Evolutionary conservation across 2,888 invertebrate species (phyloP).

Genomic region (Xestia c-nigrum): DNA sequence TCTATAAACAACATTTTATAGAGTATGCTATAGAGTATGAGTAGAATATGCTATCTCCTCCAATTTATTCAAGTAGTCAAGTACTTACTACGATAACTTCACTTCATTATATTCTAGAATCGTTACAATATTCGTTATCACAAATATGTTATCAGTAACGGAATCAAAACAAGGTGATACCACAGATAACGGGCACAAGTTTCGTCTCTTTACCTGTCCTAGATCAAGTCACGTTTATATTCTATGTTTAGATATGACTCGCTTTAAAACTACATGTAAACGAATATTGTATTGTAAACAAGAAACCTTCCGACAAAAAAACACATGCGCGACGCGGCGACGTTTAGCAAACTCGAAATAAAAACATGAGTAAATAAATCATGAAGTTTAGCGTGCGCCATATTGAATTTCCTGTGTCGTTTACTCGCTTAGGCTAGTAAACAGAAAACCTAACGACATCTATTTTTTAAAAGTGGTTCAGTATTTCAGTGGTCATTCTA

Average conservation of each 20-base stretch:
- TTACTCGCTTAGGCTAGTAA: background rate
- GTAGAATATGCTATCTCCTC: no score
- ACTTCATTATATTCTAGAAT: slow-evolving; percentile 24
- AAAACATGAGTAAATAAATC: background rate
- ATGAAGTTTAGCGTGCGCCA: background rate
- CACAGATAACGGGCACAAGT: slow-evolving; percentile 26
- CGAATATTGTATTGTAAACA: background rate
- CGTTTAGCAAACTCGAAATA: background rate
- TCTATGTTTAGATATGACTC: slow-evolving; percentile 10
- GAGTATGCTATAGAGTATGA: background rate
- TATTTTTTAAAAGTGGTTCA: background rate
- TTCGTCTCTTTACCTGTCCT: slow-evolving; percentile 29
- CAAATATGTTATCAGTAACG: slow-evolving; percentile 38
- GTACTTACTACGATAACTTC: slow-evolving; percentile 6
- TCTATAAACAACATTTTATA: background rate
- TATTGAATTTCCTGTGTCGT: slow-evolving; percentile 19
- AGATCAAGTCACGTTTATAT: slow-evolving; percentile 23
- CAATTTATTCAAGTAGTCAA: slow-evolving; percentile 2
- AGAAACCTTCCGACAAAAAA: background rate
- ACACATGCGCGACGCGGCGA: background rate
- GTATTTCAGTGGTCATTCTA: background rate
- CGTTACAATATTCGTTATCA: slow-evolving; percentile 46
- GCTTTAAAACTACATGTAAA: background rate
- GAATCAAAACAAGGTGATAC: slow-evolving; percentile 54
- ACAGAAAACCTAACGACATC: background rate